Base-by-base conservation (phyloP, 1,140 invertebrate species). In the Bombus vancouverensis region DNA sequence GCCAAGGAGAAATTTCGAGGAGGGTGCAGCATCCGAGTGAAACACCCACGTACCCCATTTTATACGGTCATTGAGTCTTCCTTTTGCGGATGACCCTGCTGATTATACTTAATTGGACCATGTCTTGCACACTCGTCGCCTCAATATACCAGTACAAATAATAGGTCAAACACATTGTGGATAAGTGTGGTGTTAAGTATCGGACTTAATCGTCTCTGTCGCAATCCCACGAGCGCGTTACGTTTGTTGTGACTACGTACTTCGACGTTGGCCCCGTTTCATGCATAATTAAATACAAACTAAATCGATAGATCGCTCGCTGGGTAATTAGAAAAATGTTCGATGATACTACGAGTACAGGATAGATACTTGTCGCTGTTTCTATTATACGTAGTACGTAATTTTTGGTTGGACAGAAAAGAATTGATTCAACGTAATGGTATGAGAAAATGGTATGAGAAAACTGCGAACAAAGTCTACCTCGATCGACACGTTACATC, bases 21-120 rank as follows among this genome's bases (percentile, higher is more conserved):
- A 86, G 77, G 68, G 81, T 71, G 79, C 65, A 88, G 81, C 66
- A 39, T 34, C 13, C 47, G 74, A 37, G 44, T 15, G 62, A 47
- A 72, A 90, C 87, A 81, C 89, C 89, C 87, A 91, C 90, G 87
- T 88, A 81, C 57, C 62, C 90, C 70, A 70, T 90, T 90, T 91
- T 84, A 73, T 84, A 78, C 59, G 79, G 34, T 83, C 75, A 80
- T 90, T 89, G 84, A 70, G 71, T 79, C 47, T 80, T 87, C 80
- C 81, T 90, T 87, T 81, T 83, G 81, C 68, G 70, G 81, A 88
- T 53, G 85, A 39, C 37, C 83, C 79, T 70, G 25, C 76, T 74
- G 89, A 90, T 90, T 90, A 82, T 28, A 25, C 39, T 88, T 71
- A 87, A 90, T 86, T 88, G 78, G 39, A 81, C 68, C 75, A 80